Percentiles rank a stretch among this genome's conserved stretches.
Evolutionary conservation across 2,113 vertebrate genomes (phyloP).

Genomic region (Myotis brandtii): DNA sequence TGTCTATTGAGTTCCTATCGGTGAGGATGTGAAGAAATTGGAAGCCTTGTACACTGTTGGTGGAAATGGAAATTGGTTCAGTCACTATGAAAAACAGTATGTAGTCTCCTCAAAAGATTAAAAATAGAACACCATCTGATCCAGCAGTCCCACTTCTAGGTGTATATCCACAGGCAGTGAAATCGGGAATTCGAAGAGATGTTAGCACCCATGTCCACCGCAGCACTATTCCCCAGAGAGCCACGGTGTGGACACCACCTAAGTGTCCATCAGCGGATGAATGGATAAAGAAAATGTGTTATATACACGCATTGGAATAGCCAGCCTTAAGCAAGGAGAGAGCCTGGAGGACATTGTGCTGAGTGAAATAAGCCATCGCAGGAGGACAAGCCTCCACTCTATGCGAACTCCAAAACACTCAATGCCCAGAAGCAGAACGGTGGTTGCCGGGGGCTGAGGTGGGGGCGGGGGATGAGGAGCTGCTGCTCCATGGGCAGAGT

Average conservation of each 20-base stretch:
- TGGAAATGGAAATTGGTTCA: not conserved
- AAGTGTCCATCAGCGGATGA: not conserved
- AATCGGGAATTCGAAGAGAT: not conserved
- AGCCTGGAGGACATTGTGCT: not conserved
- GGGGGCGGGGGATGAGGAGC: no score
- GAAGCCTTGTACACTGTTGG: not conserved
- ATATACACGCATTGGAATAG: no score
- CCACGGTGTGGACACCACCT: not conserved
- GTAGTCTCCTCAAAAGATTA: not conserved
- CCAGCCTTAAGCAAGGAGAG: not conserved
- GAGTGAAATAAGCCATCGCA: not conserved
- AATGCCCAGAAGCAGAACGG: not conserved
- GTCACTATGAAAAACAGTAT: not conserved
- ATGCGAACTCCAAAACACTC: not conserved
- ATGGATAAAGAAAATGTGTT: not conserved
- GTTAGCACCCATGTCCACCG: fast-evolving
- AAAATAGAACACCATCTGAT: not conserved
- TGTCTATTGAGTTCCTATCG: not conserved
- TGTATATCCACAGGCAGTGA: not conserved
- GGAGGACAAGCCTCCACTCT: not conserved
- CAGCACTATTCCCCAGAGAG: not conserved
- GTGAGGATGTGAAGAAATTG: not conserved
- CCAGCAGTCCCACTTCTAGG: not conserved
- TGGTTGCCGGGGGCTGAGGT: not conserved
- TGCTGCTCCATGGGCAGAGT: not conserved